Conservation (phyloP, 2,888 invertebrate genomes). For the Leucophenga maculata region DNA sequence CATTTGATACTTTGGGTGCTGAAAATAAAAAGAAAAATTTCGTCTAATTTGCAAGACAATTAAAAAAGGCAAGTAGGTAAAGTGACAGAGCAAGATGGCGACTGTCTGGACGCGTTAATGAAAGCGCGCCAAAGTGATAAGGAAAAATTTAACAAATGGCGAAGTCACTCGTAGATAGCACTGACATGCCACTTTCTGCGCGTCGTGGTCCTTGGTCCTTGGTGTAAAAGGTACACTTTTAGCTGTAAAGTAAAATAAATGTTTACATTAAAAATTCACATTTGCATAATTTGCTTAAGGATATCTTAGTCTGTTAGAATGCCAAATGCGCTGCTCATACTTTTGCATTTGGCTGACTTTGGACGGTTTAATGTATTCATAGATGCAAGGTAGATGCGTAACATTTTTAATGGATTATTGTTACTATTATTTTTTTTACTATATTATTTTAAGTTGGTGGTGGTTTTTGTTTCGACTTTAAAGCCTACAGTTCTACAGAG, state of each 20-base stretch:
- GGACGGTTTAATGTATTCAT: constrained; percentile 36
- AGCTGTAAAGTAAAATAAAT: constrained; percentile 67
- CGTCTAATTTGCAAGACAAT: constrained; percentile 69
- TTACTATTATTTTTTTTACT: constrained; percentile 19
- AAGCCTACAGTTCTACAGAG: background rate
- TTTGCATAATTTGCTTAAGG: constrained; percentile 69
- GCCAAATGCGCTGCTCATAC: background rate
- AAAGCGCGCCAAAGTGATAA: constrained; percentile 58
- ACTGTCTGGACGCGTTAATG: constrained; percentile 61
- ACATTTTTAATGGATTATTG: constrained; percentile 58
- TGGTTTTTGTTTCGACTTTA: background rate
- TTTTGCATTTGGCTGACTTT: background rate
- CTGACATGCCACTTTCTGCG: constrained; percentile 16
- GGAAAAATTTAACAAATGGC: constrained; percentile 58
- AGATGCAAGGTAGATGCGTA: constrained; percentile 40
- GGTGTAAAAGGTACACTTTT: constrained; percentile 14
- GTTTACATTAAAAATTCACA: constrained; percentile 69
- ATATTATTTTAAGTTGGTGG: no score
- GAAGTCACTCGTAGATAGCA: constrained; percentile 4
- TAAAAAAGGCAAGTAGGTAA: constrained; percentile 60
- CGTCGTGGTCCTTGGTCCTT: background rate
- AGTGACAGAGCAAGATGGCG: constrained; percentile 44
- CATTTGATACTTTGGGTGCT: constrained; percentile 39
- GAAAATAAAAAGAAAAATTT: constrained; percentile 31
- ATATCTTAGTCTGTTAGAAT: constrained; percentile 16